Conservation (phyloP, 2,797 vertebrate genomes). For the Molothrus ater region DNA sequence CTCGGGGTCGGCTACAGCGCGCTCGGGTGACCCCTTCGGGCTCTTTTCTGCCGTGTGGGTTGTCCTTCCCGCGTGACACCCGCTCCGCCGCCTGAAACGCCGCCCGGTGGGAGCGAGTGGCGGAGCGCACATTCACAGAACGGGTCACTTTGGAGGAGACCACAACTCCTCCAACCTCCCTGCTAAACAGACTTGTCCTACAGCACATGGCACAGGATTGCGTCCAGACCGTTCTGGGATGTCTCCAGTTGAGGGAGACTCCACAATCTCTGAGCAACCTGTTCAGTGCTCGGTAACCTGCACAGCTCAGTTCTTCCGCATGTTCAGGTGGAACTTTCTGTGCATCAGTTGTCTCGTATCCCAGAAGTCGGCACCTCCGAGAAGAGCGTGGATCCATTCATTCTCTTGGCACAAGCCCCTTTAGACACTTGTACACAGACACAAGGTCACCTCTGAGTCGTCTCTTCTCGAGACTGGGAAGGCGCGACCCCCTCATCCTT, state of each 20-base stretch:
- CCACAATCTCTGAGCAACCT: background rate
- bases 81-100: background rate
- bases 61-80: fast-evolving
- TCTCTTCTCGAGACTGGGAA: background rate
- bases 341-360: background rate
- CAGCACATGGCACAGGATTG: background rate
- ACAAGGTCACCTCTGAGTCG: background rate
- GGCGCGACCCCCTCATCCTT: background rate
- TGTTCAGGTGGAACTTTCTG: background rate
- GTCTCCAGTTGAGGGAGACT: background rate
- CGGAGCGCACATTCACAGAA: too few relatives aligned
- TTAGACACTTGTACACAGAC: background rate
- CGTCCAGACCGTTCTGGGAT: background rate
- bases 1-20: fast-evolving
- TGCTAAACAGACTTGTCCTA: background rate
- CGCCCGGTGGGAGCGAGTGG: too few relatives aligned
- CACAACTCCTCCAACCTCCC: background rate
- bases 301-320: background rate
- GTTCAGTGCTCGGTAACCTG: background rate
- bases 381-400: background rate
- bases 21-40: too few relatives aligned
- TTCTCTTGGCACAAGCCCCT: background rate
- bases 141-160: background rate
- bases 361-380: too few relatives aligned
- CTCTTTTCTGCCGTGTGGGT: fast-evolving